Conservation (phyloP, 2,113 vertebrate genomes). For the Sclerurus mexicanus region DNA sequence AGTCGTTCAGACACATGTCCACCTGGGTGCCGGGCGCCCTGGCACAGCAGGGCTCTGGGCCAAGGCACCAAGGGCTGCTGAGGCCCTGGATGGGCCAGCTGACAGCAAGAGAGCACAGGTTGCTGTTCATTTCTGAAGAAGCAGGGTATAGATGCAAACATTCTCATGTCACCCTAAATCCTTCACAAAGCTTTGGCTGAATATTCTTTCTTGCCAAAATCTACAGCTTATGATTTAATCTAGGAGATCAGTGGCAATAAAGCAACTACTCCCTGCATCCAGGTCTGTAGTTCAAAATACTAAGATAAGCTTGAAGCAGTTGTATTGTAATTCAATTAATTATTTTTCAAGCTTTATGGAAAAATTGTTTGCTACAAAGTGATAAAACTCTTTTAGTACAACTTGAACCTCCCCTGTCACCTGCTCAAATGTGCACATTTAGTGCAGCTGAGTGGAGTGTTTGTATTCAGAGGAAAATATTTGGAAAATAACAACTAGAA, state of each 20-base stretch:
- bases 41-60: not conserved
- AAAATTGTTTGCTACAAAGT: not conserved
- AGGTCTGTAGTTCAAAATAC: not conserved
- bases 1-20: rapidly evolving
- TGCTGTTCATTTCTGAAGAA: not conserved
- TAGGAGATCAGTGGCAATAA: not conserved
- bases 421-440: not conserved
- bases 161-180: not conserved
- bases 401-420: not conserved
- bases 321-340: not conserved
- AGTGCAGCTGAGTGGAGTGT: not conserved
- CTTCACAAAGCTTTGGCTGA: not conserved
- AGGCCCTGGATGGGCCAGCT: not conserved
- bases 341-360: not conserved
- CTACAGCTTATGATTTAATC: rapidly evolving
- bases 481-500: not conserved
- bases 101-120: not conserved
- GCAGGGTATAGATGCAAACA: not conserved
- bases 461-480: not conserved
- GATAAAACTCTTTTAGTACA: not conserved
- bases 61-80: not conserved
- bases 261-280: not conserved
- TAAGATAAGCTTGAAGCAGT: not conserved
- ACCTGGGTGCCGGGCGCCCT: not conserved
- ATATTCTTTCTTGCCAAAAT: not conserved